phyloP scores from a whole-genome alignment of 2,888 invertebrate species.

The Aleiodes testaceus region DNA sequence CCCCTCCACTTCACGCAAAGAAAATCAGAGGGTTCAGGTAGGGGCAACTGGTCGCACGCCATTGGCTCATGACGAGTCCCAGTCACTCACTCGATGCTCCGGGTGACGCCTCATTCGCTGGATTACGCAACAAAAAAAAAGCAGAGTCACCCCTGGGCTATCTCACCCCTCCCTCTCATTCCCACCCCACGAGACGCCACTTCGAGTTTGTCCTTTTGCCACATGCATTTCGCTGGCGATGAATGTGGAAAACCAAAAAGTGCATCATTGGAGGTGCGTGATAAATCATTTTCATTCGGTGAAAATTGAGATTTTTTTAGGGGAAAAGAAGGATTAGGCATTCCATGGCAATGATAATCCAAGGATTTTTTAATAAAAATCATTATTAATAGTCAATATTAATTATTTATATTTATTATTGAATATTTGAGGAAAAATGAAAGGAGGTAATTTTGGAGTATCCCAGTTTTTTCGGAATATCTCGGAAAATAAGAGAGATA shows the following conservation, averaged over 20 bases:
- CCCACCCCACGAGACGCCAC: background rate
- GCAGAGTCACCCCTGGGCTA: slow-evolving; percentile 16
- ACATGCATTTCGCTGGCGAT: background rate
- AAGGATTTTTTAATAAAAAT: too few relatives aligned
- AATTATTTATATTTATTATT: too few relatives aligned
- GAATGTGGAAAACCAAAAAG: background rate
- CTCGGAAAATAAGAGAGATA: too few relatives aligned
- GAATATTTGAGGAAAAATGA: background rate
- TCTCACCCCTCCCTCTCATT: background rate
- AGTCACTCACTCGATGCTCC: slow-evolving; percentile 58
- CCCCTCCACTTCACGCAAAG: slow-evolving; percentile 4
- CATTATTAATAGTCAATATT: too few relatives aligned
- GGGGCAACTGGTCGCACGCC: slow-evolving; percentile 56
- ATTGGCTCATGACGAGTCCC: slow-evolving; percentile 65
- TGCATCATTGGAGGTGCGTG: too few relatives aligned
- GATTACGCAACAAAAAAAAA: slow-evolving; percentile 43
- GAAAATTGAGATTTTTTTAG: background rate
- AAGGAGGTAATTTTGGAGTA: too few relatives aligned
- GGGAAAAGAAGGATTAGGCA: too few relatives aligned
- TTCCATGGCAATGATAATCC: too few relatives aligned
- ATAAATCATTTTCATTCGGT: background rate
- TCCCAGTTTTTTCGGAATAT: too few relatives aligned
- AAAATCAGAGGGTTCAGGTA: slow-evolving; percentile 48
- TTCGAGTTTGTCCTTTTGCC: slow-evolving; percentile 1
- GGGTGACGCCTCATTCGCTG: slow-evolving; percentile 62